Conservation (phyloP, 2,113 vertebrate genomes). For the Cyprinodon brontotheroides region DNA sequence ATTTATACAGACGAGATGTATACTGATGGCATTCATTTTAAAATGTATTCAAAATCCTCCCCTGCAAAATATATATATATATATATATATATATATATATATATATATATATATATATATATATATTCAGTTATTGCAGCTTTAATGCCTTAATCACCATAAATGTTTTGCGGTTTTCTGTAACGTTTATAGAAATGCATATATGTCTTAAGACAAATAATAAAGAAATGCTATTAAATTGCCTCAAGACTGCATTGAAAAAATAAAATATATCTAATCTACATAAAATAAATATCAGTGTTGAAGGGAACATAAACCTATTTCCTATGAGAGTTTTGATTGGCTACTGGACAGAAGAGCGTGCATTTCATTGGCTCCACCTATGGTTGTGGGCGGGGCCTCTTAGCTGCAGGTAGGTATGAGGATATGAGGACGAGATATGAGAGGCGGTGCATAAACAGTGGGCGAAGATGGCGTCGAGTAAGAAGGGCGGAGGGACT, state of each 20-base stretch:
- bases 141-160: neutral
- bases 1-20: no score
- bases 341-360: constrained; percentile 18
- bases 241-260: neutral
- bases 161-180: neutral
- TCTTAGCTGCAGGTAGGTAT: constrained; percentile 51
- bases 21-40: no score
- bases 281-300: neutral
- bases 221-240: neutral
- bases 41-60: no score
- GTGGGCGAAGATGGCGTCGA: constrained; percentile 79
- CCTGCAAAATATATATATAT: no score
- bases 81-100: no score
- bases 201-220: neutral
- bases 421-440: constrained; percentile 20
- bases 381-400: constrained; percentile 39
- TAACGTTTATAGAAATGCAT: constrained; percentile 6
- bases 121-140: neutral
- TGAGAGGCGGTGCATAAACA: constrained; percentile 57
- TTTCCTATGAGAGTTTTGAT: constrained; percentile 13
- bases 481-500: constrained; percentile 66
- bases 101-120: neutral
- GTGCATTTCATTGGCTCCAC: constrained; percentile 41
- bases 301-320: neutral
- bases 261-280: no score